Percentiles rank a stretch among this genome's conserved stretches.
Conservation (phyloP, 1,140 invertebrate species). For the Drosophila subpulchrella region DNA sequence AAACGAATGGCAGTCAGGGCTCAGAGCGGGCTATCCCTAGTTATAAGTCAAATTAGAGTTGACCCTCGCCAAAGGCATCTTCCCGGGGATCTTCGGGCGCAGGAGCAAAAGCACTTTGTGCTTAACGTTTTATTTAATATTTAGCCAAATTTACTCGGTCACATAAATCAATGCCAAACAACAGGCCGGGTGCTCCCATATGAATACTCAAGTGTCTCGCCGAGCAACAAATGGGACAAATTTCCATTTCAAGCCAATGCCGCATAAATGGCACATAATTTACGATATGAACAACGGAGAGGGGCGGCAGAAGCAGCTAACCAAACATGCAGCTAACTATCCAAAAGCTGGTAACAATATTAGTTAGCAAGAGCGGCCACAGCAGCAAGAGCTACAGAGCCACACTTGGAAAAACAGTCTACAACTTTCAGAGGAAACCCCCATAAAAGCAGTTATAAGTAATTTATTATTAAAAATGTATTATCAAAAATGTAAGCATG, state of each 20-base stretch:
- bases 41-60: conserved; percentile 63
- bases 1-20: conserved; percentile 14
- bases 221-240: conserved; percentile 82
- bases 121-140: conserved; percentile 79
- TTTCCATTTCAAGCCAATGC: conserved; percentile 82
- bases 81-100: background rate
- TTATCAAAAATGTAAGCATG: no score
- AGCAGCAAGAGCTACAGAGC: conserved; percentile 24
- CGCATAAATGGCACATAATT: conserved; percentile 81
- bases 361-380: conserved; percentile 58
- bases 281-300: conserved; percentile 69
- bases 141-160: conserved; percentile 66
- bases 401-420: background rate
- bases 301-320: conserved; percentile 54
- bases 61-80: conserved; percentile 10
- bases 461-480: no score
- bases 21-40: conserved; percentile 31
- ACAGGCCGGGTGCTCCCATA: conserved; percentile 62
- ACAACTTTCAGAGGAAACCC: no score
- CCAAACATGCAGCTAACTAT: conserved; percentile 80
- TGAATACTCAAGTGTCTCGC: conserved; percentile 80
- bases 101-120: conserved; percentile 13
- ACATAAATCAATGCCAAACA: conserved; percentile 80
- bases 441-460: no score
- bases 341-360: conserved; percentile 80